A percentile compares a stretch with the other conserved stretches of the same genome.
Evolutionary conservation across 2,888 invertebrate species (phyloP).

Genomic region (Sesamia inferens): DNA sequence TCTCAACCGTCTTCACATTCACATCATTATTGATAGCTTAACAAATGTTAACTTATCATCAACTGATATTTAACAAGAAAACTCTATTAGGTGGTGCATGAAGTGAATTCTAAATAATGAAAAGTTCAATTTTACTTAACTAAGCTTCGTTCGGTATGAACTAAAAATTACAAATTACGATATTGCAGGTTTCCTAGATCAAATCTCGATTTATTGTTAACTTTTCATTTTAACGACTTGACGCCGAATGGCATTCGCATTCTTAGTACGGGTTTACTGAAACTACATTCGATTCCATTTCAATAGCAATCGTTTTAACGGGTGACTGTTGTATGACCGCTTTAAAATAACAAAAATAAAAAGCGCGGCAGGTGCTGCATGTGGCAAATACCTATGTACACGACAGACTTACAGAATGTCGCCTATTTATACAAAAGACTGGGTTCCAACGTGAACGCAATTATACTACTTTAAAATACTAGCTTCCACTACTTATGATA

Average conservation of each 20-base stretch:
- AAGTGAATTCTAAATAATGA: neutral
- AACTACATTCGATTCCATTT: slow-evolving; percentile 44
- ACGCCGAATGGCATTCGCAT: slow-evolving; percentile 30
- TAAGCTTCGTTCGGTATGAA: neutral
- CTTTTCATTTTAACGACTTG: slow-evolving; percentile 29
- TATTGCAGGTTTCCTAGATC: neutral
- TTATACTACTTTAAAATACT: slow-evolving; percentile 26
- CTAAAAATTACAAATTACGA: slow-evolving; percentile 1
- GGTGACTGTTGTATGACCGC: slow-evolving; percentile 43
- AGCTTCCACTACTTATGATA: slow-evolving; percentile 4
- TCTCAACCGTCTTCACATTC: slow-evolving; percentile 57
- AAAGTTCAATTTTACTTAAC: neutral
- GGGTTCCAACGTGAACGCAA: slow-evolving; percentile 9
- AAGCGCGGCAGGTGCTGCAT: slow-evolving; percentile 53
- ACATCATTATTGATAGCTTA: slow-evolving; percentile 41
- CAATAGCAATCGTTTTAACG: slow-evolving; percentile 46
- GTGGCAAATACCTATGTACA: slow-evolving; percentile 55
- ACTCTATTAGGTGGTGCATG: slow-evolving; percentile 13
- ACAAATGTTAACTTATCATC: slow-evolving; percentile 43
- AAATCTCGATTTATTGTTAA: slow-evolving; percentile 25
- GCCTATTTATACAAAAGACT: slow-evolving; percentile 43
- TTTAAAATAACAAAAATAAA: slow-evolving; percentile 57
- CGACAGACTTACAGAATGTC: slow-evolving; percentile 45
- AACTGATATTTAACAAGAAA: slow-evolving; percentile 31
- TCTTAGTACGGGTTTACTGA: slow-evolving; percentile 30